Evolutionary conservation across 2,113 vertebrate species (phyloP).

Genomic region (Cebidichthys violaceus): DNA sequence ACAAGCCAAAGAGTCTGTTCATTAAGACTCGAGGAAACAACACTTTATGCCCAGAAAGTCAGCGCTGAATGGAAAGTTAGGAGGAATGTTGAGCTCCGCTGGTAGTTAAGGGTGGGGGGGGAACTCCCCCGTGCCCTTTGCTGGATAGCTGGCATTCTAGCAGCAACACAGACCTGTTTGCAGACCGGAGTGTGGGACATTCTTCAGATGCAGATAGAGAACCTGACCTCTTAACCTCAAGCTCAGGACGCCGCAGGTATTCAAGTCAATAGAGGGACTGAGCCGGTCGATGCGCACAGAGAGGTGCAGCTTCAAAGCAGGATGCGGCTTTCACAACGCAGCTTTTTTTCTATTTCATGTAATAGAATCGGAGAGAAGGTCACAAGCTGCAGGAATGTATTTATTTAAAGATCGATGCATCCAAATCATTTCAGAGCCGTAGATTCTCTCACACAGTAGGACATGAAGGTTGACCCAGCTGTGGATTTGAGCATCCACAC

Average conservation of each 20-base stretch:
- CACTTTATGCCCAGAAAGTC: constrained; percentile 22
- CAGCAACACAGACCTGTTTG: constrained; percentile 39
- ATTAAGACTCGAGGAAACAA: constrained; percentile 39
- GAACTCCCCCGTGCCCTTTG: constrained; percentile 29
- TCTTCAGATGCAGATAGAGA: constrained; percentile 31
- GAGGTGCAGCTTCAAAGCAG: constrained; percentile 14
- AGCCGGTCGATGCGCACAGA: constrained; percentile 27
- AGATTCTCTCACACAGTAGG: not conserved
- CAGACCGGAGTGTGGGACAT: constrained; percentile 56
- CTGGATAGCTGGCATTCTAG: constrained; percentile 39
- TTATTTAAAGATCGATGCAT: not conserved
- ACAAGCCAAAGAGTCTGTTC: constrained; percentile 34
- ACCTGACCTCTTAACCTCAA: constrained; percentile 28
- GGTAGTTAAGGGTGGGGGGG: not conserved
- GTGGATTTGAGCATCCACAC: not conserved
- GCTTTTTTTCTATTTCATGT: not conserved
- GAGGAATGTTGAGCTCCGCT: constrained; percentile 50
- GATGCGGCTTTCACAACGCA: not conserved
- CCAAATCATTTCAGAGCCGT: not conserved
- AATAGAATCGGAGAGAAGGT: not conserved
- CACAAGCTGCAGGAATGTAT: not conserved
- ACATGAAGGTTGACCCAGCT: not conserved
- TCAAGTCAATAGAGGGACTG: constrained; percentile 20
- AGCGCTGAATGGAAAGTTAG: constrained; percentile 57
- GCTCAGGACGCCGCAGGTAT: not conserved